Base-by-base conservation (phyloP, 2,888 invertebrate species). In the Phortica magna region DNA sequence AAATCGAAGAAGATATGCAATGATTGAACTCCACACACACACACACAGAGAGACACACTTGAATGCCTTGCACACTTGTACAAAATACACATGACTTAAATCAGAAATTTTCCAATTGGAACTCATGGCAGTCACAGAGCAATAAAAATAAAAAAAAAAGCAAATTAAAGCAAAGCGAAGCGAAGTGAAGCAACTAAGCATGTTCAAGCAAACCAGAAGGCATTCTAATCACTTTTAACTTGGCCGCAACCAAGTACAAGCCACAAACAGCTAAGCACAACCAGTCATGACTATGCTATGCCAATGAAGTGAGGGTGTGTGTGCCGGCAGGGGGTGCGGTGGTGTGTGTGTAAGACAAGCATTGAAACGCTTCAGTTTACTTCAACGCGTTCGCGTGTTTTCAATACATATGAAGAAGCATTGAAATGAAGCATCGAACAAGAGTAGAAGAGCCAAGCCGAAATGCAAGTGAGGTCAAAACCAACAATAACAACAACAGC, bases 171-270 rank as follows among this genome's bases (percentile, higher is more conserved):
- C 64, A 14, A 39, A 14, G 31, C 2, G 31, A 31, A 31, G 64
- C 19, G 22, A n/a, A n/a, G n/a, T n/a, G n/a, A n/a, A 14, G 64
- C 39, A 64, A 48, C 14, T 48, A 7, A 14, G 9, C 10, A 48
- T 9, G 48, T 9, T 9, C 14, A 14, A 14, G 14, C 48, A 12
- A 61, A 61, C 7, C 61, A 17, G 22, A 22, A 61, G 61, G 10
- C 17, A 55, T 71, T 53, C 70, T 71, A 71, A 71, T 71, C 70
- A 55, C 55, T 71, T 71, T 71, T 71, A 53, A 71, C 70, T 55
- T 71, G 70, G 55, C 70, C 55, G 55, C 48, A 71, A 71, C 19
- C 53, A 9, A 55, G 31, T 53, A 55, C 48, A 48, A 53, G 48
- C 70, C 70, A 71, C 53, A 71, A 71, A 22, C 61, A 19, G 22